Evolutionary conservation across 2,113 vertebrate species (phyloP).

Genomic region (Lates calcarifer): DNA sequence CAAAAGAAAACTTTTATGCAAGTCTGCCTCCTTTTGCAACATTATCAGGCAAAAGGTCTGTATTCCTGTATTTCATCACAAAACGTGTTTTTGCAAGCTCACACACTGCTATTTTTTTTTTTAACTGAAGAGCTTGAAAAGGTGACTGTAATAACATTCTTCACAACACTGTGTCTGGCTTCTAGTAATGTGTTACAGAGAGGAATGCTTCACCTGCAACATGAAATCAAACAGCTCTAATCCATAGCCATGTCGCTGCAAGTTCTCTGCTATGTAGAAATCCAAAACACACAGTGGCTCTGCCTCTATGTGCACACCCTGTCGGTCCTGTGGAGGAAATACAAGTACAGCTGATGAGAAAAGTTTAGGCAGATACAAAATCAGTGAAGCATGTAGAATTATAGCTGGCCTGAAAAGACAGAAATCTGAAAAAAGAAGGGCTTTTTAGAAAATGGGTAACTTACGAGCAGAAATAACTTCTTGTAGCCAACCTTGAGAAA

Average conservation of each 20-base stretch:
- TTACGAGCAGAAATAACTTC: conserved; percentile 93
- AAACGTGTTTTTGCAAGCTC: neutral
- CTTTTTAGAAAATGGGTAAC: conserved; percentile 50
- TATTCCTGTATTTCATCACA: neutral
- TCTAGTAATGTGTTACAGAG: neutral
- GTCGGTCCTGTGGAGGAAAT: conserved; percentile 83
- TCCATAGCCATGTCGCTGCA: conserved; percentile 91
- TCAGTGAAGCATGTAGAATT: neutral
- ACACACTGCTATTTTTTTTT: neutral
- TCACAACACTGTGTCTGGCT: neutral
- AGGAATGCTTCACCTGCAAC: conserved; percentile 86
- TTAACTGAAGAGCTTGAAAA: neutral
- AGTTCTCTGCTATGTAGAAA: conserved; percentile 89
- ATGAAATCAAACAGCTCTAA: conserved; percentile 90
- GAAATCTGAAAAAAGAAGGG: neutral
- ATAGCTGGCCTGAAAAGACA: neutral
- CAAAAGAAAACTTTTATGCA: neutral
- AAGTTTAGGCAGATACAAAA: neutral
- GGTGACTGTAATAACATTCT: neutral
- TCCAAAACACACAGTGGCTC: conserved; percentile 93
- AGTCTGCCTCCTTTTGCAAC: neutral
- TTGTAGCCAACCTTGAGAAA: conserved; percentile 94
- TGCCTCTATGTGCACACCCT: conserved; percentile 89
- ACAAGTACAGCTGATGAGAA: conserved; percentile 14
- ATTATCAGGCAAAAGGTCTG: neutral